Conservation (phyloP, 2,113 vertebrate genomes). For the Sebastes fasciatus region DNA sequence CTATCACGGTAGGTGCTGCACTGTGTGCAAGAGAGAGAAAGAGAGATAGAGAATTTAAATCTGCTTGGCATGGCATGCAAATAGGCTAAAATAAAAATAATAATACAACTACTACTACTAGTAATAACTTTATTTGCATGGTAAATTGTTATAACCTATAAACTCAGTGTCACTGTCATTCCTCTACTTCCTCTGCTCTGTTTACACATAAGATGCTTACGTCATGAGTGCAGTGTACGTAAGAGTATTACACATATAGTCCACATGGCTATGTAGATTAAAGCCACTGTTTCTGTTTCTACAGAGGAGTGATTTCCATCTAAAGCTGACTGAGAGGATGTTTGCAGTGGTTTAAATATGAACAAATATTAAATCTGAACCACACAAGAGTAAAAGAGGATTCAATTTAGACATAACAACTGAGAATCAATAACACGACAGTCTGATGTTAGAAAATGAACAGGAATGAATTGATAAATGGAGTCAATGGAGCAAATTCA, state of each 20-base stretch:
- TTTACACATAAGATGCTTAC: constrained; percentile 17
- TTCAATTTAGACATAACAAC: neutral
- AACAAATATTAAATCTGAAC: neutral
- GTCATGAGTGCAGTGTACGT: neutral
- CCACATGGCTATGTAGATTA: neutral
- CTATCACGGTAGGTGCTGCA: constrained; percentile 80
- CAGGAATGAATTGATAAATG: neutral
- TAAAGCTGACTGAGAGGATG: neutral
- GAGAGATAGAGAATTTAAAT: neutral
- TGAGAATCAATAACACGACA: neutral
- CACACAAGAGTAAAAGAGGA: neutral
- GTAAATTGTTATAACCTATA: neutral
- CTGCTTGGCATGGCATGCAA: neutral
- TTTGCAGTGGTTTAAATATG: neutral
- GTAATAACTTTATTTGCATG: too few relatives aligned
- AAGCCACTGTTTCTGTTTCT: constrained; percentile 1
- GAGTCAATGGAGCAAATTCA: neutral
- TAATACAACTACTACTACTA: too few relatives aligned
- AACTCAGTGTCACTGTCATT: neutral
- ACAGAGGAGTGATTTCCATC: neutral
- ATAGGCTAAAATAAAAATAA: too few relatives aligned
- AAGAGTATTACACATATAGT: constrained; percentile 25
- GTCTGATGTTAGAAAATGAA: neutral
- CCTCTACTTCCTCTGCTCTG: neutral
- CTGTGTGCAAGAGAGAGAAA: neutral